Evolutionary conservation across 2,888 invertebrate genomes (phyloP), one percentile per base, ranked within the genome.

Genomic region (Scotopteryx bipunctaria): DNA sequence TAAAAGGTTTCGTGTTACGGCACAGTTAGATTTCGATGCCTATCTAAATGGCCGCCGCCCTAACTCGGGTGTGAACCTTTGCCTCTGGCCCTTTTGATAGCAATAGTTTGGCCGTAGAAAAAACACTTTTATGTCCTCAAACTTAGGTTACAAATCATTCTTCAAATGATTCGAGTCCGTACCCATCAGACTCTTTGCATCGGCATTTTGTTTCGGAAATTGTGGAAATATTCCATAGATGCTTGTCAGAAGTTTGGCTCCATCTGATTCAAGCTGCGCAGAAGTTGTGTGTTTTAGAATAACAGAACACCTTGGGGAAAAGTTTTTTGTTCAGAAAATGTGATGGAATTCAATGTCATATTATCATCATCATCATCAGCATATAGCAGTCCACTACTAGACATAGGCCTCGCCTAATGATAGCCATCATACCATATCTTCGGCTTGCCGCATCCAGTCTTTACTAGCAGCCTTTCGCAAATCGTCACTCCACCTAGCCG

Each of bases 1-100:
- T 80, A 78, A 78, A 83, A 73, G 73, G 72, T 68, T 84, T 81
- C 90, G 86, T 88, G 88, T 80, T 74, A 70, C 66, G 67, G 69
- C 64, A 73, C 79, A 78, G 80, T 88, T 86, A 78, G 78, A 80
- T 76, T 74, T 64, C 64, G 88, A 88, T 89, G 72, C 67, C 76
- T 82, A 89, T 89, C 89, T 86, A 77, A 84, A 83, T 77, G 79
- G 74, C 67, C 62, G 71, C 67, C 69, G 71, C 71, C 73, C 71
- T 65, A 66, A 62, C 72, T 64, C 71, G 78, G 63, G 80, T 83
- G 86, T 77, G 79, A 85, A 81, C 82, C 77, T 81, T 82, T 64
- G 76, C 74, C 76, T 76, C 79, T 80, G 70, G 70, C 73, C 73
- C 68, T 73, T 70, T 68, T 66, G 64, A 72, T 71, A 71, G 76